Conservation (phyloP, 1,140 invertebrate species). For the Metaphire vulgaris region DNA sequence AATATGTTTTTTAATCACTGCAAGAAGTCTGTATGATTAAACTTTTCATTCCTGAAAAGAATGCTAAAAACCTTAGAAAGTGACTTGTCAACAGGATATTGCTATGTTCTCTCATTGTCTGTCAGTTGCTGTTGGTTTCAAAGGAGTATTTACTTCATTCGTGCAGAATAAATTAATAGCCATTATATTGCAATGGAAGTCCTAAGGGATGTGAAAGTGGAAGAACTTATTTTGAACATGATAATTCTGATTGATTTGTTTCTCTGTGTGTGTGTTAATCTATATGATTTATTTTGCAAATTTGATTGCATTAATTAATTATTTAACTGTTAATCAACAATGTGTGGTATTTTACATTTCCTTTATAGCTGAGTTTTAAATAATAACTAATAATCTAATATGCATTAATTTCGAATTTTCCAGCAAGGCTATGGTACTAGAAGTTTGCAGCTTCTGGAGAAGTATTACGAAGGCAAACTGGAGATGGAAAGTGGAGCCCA, state of each 20-base stretch:
- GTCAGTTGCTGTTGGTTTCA: not conserved
- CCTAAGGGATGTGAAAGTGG: too few species aligned
- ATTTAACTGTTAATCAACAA: not conserved
- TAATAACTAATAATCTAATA: too few species aligned
- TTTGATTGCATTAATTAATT: not conserved
- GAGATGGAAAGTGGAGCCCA: slow-evolving; percentile 48
- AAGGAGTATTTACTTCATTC: too few species aligned
- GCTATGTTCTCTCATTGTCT: not conserved
- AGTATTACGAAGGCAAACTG: slow-evolving; percentile 84
- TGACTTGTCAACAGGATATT: not conserved
- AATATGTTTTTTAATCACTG: not conserved
- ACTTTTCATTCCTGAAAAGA: slow-evolving; percentile 13
- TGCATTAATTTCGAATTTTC: too few species aligned
- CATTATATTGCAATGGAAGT: too few species aligned
- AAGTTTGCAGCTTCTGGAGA: slow-evolving; percentile 72
- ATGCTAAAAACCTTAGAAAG: not conserved
- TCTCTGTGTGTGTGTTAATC: too few species aligned
- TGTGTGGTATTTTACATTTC: too few species aligned
- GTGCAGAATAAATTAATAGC: too few species aligned
- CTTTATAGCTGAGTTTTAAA: too few species aligned
- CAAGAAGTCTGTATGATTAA: slow-evolving; percentile 21
- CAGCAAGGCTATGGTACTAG: slow-evolving; percentile 90
- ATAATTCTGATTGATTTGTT: too few species aligned
- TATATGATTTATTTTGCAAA: not conserved
- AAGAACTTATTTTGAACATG: too few species aligned